Conservation (phyloP, 92 coral and sea anemone species). For the Paramuricea clavata region DNA sequence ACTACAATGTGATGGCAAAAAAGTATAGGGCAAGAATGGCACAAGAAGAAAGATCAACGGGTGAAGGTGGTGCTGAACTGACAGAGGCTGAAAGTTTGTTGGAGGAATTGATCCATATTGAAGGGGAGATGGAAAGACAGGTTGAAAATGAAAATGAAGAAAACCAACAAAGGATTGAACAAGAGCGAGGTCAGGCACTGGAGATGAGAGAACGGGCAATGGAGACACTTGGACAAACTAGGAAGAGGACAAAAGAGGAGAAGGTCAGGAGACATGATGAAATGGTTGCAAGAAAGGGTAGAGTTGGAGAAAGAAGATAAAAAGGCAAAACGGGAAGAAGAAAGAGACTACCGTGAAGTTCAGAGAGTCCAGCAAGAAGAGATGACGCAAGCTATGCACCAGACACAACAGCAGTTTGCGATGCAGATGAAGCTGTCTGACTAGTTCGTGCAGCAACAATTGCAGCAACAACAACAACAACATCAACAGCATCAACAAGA, state of each 20-base stretch:
- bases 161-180: constrained; percentile 50
- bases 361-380: constrained; percentile 38
- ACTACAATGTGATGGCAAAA: constrained; percentile 53
- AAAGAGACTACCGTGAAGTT: constrained; percentile 32
- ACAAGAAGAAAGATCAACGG: constrained; percentile 66
- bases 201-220: constrained; percentile 71
- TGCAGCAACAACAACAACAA: constrained; percentile 68
- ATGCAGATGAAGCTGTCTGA: constrained; percentile 60
- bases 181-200: constrained; percentile 59
- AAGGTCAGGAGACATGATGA: constrained; percentile 59
- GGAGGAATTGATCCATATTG: constrained; percentile 66
- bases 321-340: constrained; percentile 37
- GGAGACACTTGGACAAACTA: constrained; percentile 69
- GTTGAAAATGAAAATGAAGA: constrained; percentile 34
- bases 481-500: constrained; percentile 70
- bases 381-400: constrained; percentile 25
- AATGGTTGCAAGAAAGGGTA: constrained; percentile 61
- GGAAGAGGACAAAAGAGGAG: constrained; percentile 55
- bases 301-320: constrained; percentile 46
- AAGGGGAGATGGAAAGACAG: constrained; percentile 60
- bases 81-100: constrained; percentile 58
- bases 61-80: constrained; percentile 80
- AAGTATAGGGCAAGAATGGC: constrained; percentile 58
- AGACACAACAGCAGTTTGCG: constrained; percentile 23
- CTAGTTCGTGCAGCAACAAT: constrained; percentile 59